Base-by-base conservation (phyloP, 2,888 invertebrate genomes). In the Amitus sp. region DNA sequence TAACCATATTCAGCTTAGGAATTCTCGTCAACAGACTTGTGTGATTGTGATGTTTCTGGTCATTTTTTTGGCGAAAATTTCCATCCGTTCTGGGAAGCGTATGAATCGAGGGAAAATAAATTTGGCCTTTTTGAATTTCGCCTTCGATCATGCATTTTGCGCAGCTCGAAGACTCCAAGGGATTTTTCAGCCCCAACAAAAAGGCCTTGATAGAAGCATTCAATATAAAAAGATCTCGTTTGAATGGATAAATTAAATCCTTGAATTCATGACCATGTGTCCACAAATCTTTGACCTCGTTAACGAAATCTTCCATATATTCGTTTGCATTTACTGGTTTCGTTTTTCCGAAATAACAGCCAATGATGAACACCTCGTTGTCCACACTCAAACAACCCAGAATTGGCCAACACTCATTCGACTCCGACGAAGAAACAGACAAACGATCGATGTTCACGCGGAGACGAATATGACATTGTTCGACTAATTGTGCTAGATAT, bases 251-350 rank as follows among this genome's bases (percentile, higher is more conserved):
- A 34, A n/a, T 10, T n/a, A 3, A n/a, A n/a, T 34, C 62, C 34
- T n/a, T 40, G 34, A 47, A 64, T 18, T 27, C 9, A 9, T 6
- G 20, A 59, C 64, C 55, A 34, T 34, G 7, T 45, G 34, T 18
- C 15, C n/a, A 34, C 15, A 71, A n/a, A 19, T 64, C 37, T 18
- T 23, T 47, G 27, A 56, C 53, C 52, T 70, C 37, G 2, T 37
- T n/a, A 13, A 37, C 37, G 15, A 37, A 37, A 13, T 37, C 15
- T 13, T 4, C 1, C 10, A 49, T 13, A 15, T 15, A 49, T 9
- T 27, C 39, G 17, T 49, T 23, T 2, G 17, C 5, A 17, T n/a
- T 7, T 4, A 5, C 39, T 4, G 39, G 39, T 23, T 49, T 49
- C 9, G 1, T 12, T 9, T 4, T 10, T 12, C 49, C 49, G 9